These are phyloP conservation scores for Gymnocheta viridis DNA, from an alignment of 2,888 invertebrate species.

Conservation along the genomic window DNA sequence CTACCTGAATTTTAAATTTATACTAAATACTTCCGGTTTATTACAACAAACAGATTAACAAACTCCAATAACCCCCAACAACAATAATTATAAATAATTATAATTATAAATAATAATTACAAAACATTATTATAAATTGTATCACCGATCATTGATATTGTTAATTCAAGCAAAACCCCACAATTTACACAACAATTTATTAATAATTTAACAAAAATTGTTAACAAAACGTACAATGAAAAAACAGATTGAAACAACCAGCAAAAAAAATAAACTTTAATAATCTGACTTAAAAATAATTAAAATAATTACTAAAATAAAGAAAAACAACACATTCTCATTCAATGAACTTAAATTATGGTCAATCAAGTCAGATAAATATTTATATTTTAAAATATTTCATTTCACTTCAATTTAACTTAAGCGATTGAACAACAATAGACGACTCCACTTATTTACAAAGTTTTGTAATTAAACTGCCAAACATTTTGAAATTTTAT, in stretches of 20 bases:
- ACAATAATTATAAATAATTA: neutral
- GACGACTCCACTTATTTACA: neutral
- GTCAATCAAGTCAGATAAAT: neutral
- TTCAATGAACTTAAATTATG: slow-evolving; percentile 40
- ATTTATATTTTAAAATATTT: neutral
- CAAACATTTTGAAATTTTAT: neutral
- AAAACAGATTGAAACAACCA: too few relatives aligned
- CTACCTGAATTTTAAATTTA: neutral
- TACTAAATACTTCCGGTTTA: neutral
- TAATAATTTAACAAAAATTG: neutral
- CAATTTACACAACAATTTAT: slow-evolving; percentile 18
- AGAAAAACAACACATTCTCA: neutral
- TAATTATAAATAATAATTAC: slow-evolving; percentile 26
- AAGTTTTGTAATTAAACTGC: slow-evolving; percentile 27
- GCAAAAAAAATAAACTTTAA: neutral
- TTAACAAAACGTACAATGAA: slow-evolving; percentile 6
- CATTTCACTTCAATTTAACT: too few relatives aligned
- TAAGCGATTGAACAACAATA: too few relatives aligned
- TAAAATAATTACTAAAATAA: slow-evolving; percentile 9
- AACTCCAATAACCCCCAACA: slow-evolving; percentile 17
- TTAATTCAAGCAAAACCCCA: slow-evolving; percentile 43
- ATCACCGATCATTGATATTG: slow-evolving; percentile 13
- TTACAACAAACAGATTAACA: slow-evolving; percentile 4
- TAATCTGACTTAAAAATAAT: slow-evolving; percentile 16
- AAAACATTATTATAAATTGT: slow-evolving; percentile 15